Percentiles rank a stretch among this genome's conserved stretches.
phyloP scores from a whole-genome alignment of 2,797 vertebrate species.

The Hydrocynus forskahlii region DNA sequence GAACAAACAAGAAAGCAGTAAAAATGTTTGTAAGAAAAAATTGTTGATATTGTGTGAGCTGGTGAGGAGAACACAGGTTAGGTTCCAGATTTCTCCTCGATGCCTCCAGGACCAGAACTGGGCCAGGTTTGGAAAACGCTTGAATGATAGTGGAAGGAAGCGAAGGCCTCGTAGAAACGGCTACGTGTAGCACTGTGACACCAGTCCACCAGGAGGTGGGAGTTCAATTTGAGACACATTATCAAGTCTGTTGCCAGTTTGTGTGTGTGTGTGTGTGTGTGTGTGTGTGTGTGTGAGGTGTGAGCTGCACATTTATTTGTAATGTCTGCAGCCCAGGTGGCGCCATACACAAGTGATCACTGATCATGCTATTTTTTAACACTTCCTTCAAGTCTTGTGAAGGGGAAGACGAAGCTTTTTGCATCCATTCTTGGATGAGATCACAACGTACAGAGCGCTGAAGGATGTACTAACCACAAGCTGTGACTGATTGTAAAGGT shows the following conservation, averaged over 20 bases:
- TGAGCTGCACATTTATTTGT: slow-evolving; percentile 18
- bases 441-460: background rate
- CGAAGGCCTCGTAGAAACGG: background rate
- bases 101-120: background rate
- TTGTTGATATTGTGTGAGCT: too few relatives aligned
- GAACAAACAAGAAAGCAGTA: too few relatives aligned
- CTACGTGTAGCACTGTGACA: background rate
- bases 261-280: slow-evolving; percentile 4
- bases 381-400: slow-evolving; percentile 38
- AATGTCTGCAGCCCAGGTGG: slow-evolving; percentile 36
- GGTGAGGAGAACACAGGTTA: too few relatives aligned
- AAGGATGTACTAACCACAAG: slow-evolving; percentile 13
- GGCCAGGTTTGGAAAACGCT: background rate
- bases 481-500: slow-evolving; percentile 20
- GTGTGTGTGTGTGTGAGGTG: slow-evolving; percentile 2
- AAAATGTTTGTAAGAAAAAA: too few relatives aligned
- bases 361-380: slow-evolving; percentile 50
- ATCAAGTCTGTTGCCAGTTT: background rate
- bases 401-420: slow-evolving; percentile 27
- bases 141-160: background rate
- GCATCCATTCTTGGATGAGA: slow-evolving; percentile 51
- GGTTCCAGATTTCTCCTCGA: too few relatives aligned
- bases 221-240: background rate
- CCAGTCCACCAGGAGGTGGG: background rate
- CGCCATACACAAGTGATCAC: slow-evolving; percentile 62